Evolutionary conservation across 2,888 invertebrate genomes (phyloP).

Genomic region (Steinernema carpocapsae): DNA sequence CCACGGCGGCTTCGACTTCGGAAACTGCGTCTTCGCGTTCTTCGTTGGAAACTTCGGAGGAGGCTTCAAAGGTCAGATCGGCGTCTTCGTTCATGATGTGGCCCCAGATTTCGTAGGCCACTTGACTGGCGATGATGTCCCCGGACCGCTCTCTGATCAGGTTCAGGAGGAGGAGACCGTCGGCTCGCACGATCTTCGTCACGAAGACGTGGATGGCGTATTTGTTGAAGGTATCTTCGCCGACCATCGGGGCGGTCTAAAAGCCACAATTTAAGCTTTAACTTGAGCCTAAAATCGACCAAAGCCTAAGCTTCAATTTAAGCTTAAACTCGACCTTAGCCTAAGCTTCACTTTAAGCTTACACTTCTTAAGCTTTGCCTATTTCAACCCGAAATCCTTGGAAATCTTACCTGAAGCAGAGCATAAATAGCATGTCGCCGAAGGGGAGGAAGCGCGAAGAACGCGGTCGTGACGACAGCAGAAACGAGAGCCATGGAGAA

Average conservation of each 20-base stretch:
- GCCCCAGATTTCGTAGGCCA: not conserved
- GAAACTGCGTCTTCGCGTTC: no score
- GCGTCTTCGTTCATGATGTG: not conserved
- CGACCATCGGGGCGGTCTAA: conserved; percentile 70
- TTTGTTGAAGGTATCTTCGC: not conserved
- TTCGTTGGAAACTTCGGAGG: no score
- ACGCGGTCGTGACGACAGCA: conserved; percentile 38
- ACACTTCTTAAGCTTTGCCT: no score
- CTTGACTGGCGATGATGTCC: not conserved
- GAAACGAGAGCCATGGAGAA: conserved; percentile 39
- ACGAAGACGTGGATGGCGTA: not conserved
- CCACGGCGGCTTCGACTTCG: no score
- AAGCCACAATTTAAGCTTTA: not conserved
- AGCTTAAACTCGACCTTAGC: no score
- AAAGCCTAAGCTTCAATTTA: no score
- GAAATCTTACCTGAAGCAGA: conserved; percentile 42
- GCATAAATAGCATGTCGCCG: conserved; percentile 26
- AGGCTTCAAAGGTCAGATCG: no score
- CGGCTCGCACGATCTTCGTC: not conserved
- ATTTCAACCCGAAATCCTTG: no score
- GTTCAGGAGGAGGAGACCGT: not conserved
- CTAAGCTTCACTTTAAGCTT: no score
- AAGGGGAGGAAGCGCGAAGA: conserved; percentile 33
- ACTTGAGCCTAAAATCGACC: not conserved
- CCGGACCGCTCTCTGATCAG: not conserved